Evolutionary conservation across 2,113 vertebrate species (phyloP), one percentile per base, ranked within the genome.

Genomic region (Protobothrops mucrosquamatus): DNA sequence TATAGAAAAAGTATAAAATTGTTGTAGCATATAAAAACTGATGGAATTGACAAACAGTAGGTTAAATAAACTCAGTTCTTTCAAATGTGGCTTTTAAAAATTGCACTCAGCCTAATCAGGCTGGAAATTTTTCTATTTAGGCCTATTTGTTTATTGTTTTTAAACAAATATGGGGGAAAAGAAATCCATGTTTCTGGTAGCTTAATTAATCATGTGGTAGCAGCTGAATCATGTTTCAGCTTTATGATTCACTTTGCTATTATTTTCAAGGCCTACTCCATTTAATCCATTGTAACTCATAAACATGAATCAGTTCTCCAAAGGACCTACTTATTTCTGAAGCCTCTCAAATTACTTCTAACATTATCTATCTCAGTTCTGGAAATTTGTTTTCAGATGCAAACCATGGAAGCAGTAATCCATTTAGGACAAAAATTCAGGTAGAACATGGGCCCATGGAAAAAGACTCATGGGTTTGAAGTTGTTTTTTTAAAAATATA

Each of bases 331-430:
- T 92, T 61, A 64, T 92, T 87, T 92, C 51, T n/a, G 14, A 1
- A 0, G 0, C 43, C 74, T 52, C 11, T 74, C 55, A 29, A 48
- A 23, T 0, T 0, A 10, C 8, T 29, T 93, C 34, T 86, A 55
- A 2, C 24, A 6, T 88, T 92, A 1, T 10, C 43, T 52, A 15
- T n/a, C 46, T 51, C 10, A 3, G 22, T 2, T 48, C 1, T 85
- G 61, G 6, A 48, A 81, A 14, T 57, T 91, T 11, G 34, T 90
- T 20, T 14, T 57, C 59, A 1, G 0, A 5, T 87, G 56, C 12
- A 86, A 86, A 91, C 55, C 18, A 43, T 2, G 46, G 12, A 10
- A 46, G 12, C 52, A 26, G 86, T 12, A 0, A 2, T 0, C 4
- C 22, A 15, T 54, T 52, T 29, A 92, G 88, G n/a, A 6, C 18